Conservation (phyloP, 1,140 invertebrate species). For the Contarinia nasturtii region DNA sequence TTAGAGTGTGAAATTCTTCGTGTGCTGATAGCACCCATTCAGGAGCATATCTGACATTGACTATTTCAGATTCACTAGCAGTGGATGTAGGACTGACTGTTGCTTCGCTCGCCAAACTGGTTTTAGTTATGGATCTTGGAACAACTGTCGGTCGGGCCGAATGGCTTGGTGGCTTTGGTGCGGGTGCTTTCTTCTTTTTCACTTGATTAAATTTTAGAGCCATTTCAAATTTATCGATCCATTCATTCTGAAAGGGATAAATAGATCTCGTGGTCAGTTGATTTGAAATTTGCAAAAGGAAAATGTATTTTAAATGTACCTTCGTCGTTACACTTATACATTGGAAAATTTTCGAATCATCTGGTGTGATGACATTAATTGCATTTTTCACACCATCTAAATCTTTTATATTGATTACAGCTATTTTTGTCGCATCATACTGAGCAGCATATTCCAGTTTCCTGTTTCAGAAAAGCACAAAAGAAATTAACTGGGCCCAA, state of each 20-base stretch:
- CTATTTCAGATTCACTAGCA: slow-evolving; percentile 29
- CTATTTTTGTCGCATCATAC: slow-evolving; percentile 80
- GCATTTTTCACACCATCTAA: slow-evolving; percentile 76
- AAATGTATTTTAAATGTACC: slow-evolving; percentile 23
- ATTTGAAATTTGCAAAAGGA: slow-evolving; percentile 1
- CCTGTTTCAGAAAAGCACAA: slow-evolving; percentile 32
- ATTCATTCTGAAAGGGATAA: slow-evolving; percentile 52
- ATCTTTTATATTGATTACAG: slow-evolving; percentile 89
- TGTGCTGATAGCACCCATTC: slow-evolving; percentile 85
- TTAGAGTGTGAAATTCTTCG: slow-evolving; percentile 89
- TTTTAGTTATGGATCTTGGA: slow-evolving; percentile 12
- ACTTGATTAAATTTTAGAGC: slow-evolving; percentile 69
- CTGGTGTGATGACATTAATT: slow-evolving; percentile 86
- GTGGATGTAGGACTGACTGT: slow-evolving; percentile 23
- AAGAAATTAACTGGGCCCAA: slow-evolving; percentile 25
- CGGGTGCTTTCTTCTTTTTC: slow-evolving; percentile 32
- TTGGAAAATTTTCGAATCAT: slow-evolving; percentile 83
- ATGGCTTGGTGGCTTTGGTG: slow-evolving; percentile 29
- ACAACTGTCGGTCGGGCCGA: slow-evolving; percentile 10
- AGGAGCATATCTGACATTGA: slow-evolving; percentile 25
- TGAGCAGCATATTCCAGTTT: slow-evolving; percentile 76
- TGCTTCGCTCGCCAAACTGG: slow-evolving; percentile 22
- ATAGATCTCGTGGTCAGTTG: background rate
- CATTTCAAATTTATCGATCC: slow-evolving; percentile 83
- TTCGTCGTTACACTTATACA: slow-evolving; percentile 70